Evolutionary conservation across 2,113 vertebrate species (phyloP).

Genomic region (Ursus arctos): DNA sequence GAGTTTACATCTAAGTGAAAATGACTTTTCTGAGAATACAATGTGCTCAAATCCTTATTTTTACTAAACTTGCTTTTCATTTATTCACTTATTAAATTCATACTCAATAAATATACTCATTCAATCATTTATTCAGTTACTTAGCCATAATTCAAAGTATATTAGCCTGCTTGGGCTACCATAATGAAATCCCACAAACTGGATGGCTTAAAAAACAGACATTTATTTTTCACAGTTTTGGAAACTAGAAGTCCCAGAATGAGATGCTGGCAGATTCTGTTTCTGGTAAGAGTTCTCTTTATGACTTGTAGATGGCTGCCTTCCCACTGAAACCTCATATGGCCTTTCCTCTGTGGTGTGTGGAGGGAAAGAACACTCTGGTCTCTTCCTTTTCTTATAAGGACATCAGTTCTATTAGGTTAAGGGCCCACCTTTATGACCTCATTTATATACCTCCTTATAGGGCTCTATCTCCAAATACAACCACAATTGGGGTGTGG

Average conservation of each 20-base stretch:
- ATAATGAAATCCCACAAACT: not conserved
- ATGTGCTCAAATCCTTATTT: not conserved
- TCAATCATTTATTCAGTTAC: not conserved
- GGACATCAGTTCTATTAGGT: not conserved
- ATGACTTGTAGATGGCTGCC: not conserved
- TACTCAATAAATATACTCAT: not conserved
- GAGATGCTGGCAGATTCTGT: not conserved
- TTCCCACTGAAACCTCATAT: not conserved
- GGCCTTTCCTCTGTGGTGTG: not conserved
- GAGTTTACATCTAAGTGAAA: not conserved
- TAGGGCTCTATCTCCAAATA: not conserved
- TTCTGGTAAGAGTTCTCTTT: not conserved
- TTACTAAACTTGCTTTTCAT: not conserved
- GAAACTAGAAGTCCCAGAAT: not conserved
- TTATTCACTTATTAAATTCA: not conserved
- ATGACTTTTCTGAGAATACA: not conserved
- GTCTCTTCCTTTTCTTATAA: not conserved
- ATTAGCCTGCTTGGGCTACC: not conserved
- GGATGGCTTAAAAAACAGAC: not conserved
- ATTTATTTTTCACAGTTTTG: not conserved
- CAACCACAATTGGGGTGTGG: fast-evolving
- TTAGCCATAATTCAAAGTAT: not conserved
- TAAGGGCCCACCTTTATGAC: fast-evolving
- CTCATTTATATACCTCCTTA: not conserved
- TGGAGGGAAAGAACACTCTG: not conserved